A percentile compares a stretch with the other conserved stretches of the same genome.
Evolutionary conservation across 1,140 invertebrate genomes (phyloP).

Genomic region (Temnothorax nylanderi): DNA sequence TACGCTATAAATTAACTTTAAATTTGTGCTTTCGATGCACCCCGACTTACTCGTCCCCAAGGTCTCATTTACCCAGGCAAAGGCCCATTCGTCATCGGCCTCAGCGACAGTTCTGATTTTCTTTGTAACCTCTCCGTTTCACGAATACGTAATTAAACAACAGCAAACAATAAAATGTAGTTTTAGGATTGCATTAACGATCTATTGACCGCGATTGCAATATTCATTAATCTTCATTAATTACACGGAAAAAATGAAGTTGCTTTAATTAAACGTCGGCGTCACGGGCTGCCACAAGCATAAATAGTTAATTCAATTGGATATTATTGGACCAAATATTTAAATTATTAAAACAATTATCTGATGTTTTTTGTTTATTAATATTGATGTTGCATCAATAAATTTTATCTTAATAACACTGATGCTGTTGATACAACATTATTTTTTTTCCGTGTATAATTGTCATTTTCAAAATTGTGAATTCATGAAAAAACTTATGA

Average conservation of each 20-base stretch:
- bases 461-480: not conserved
- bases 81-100: not conserved
- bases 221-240: not conserved
- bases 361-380: no score
- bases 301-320: no score
- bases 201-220: not conserved
- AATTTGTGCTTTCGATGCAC: slow-evolving; percentile 67
- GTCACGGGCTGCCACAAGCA: no score
- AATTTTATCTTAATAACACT: no score
- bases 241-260: no score
- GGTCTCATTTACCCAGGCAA: not conserved
- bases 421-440: no score
- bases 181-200: not conserved
- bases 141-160: slow-evolving; percentile 4
- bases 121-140: not conserved
- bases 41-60: slow-evolving; percentile 27
- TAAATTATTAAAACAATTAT: no score
- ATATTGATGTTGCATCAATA: no score
- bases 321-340: no score
- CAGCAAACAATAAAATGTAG: slow-evolving; percentile 33
- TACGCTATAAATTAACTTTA: slow-evolving; percentile 76
- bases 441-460: not conserved
- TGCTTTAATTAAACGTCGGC: no score
- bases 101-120: not conserved
- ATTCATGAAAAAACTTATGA: not conserved